Evolutionary conservation across 2,888 invertebrate species (phyloP), one percentile per base, ranked within the genome.

Genomic region (Octodonta nipae): DNA sequence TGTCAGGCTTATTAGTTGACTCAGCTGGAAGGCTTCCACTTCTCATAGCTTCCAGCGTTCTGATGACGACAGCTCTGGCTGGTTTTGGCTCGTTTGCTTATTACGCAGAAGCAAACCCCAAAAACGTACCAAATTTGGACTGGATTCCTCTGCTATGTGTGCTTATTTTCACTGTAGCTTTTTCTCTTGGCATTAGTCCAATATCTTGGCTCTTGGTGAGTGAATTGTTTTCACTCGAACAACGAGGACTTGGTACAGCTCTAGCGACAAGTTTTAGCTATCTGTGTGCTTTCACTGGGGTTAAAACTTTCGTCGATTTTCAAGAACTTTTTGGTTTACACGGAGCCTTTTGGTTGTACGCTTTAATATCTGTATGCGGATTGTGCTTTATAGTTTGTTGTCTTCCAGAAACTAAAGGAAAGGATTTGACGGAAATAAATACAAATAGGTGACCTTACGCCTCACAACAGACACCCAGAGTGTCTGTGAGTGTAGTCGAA

Each of bases 401-500:
- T 55, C 83, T 91, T 5, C 89, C 89, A 1, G 89, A 91, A 64
- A 91, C 91, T 3, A 88, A 85, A 58, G 89, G 89, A 1, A 79
- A 79, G 46, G 85, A 87, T 54, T 65, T 91, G 47, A 86, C 86
- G 55, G 87, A 89, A 60, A 87, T 89, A 75, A 79, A 82, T 54
- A 74, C 78, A 22, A 43, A 38, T 29, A 58, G 59, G 51, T 60
- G 58, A 59, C 53, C 49, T 20, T 43, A 47, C 38, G 45, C 48
- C 30, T 43, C 38, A 20, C 40, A 43, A 29, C 48, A 47, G 36
- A 44, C 44, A 29, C 43, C 44, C 7, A 50, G 45, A 37, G 51
- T 53, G 20, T 51, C 52, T 15, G 49, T 52, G 22, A 53, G 51
- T 34, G 51, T 55, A n/a, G 52, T 54, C 8, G 55, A 55, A 36